Percentiles rank a stretch among this genome's conserved stretches.
These are phyloP conservation scores for Cotesia chilonis DNA, from an alignment of 1,140 invertebrate genomes.

Conservation along the genomic window DNA sequence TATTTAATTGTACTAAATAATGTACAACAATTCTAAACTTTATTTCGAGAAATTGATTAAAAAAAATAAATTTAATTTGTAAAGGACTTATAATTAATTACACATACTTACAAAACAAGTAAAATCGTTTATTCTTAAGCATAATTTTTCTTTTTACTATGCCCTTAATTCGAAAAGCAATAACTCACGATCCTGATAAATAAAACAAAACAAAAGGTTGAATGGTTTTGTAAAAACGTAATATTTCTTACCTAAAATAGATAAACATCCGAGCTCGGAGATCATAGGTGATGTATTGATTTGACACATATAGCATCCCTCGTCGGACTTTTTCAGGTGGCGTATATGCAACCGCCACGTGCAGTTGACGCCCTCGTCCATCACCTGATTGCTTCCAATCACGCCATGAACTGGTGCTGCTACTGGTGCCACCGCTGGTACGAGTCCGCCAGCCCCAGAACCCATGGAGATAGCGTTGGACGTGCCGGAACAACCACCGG, in stretches of 20 bases:
- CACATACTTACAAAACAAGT: too few species aligned
- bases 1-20: too few species aligned
- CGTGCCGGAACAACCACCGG: slow-evolving; percentile 77
- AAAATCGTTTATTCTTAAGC: too few species aligned
- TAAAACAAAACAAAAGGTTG: too few species aligned
- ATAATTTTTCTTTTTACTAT: too few species aligned
- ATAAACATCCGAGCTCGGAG: slow-evolving; percentile 74
- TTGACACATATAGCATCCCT: slow-evolving; percentile 75
- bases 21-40: too few species aligned
- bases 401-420: slow-evolving; percentile 50
- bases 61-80: too few species aligned
- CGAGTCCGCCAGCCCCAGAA: neutral
- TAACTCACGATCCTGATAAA: too few species aligned
- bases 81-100: too few species aligned
- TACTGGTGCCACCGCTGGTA: too few species aligned
- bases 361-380: slow-evolving; percentile 71
- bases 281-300: slow-evolving; percentile 79
- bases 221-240: neutral
- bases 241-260: slow-evolving; percentile 73
- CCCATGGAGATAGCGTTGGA: slow-evolving; percentile 68
- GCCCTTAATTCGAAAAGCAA: too few species aligned
- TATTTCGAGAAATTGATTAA: too few species aligned
- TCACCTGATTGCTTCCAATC: slow-evolving; percentile 70
- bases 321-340: slow-evolving; percentile 71
- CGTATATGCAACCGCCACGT: slow-evolving; percentile 75